Evolutionary conservation across 2,797 vertebrate species (phyloP), one percentile per base, ranked within the genome.

Genomic region (Luscinia luscinia): DNA sequence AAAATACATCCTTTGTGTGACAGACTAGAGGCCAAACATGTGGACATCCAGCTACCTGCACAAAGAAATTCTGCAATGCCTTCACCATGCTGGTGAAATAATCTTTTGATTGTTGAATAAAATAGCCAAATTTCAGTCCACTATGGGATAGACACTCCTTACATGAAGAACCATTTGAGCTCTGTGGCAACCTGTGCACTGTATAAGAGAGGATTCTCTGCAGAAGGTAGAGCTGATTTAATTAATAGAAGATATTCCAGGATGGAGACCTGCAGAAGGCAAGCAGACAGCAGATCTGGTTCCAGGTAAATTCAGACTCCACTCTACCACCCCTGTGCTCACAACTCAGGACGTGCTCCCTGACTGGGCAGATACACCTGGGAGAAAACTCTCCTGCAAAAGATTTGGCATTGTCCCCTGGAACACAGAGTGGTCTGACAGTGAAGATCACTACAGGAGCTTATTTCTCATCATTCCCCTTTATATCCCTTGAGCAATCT

Each of bases 301-400:
- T 77, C 28, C 66, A 78, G 41, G 30, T 30, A 9, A 13, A 11
- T 45, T 32, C 41, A 26, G 36, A 15, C 6, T 17, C 48, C 13
- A 28, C 63, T 28, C 16, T 3, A 3, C 11, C 57, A 34, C 3
- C 11, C 16, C 22, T 12, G 38, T 62, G 55, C 46, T 43, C 4
- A 1, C 24, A 41, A 55, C 34, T 54, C 9, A 46, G 46, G n/a
- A 13, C 0, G 2, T 11, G 23, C 20, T 38, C 40, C n/a, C 28
- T 68, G 48, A 4, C 48, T 41, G 41, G 49, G 15, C 38, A 86
- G 49, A 55, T 1, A 30, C 22, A 75, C 0, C 0, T 6, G 67
- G 54, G 46, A 83, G 21, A 67, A 75, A 74, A 66, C 43, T 30
- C n/a, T 66, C 38, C 57, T 2, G 11, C 23, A 1, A 9, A 67